A percentile compares a stretch with the other conserved stretches of the same genome.
These are phyloP conservation scores for Meliscaeva auricollis DNA, from an alignment of 2,888 invertebrate species.

Conservation along the genomic window DNA sequence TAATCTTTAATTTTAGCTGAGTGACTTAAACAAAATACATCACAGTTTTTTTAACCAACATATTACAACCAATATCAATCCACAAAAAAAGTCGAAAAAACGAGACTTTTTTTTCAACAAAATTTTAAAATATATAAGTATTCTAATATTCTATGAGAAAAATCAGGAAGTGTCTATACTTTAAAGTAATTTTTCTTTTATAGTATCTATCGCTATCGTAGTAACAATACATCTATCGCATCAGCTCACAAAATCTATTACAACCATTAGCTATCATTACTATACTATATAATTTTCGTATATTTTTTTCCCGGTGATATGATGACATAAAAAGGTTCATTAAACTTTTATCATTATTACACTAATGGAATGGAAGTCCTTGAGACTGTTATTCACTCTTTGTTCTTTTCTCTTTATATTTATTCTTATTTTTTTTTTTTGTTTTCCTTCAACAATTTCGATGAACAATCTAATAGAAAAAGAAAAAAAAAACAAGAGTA, in stretches of 20 bases:
- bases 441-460: conserved; percentile 9
- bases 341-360: conserved; percentile 41
- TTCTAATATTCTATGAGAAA: too few species aligned
- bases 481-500: conserved; percentile 1
- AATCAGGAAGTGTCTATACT: too few species aligned
- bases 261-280: not conserved
- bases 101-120: too few species aligned
- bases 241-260: not conserved
- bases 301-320: not conserved
- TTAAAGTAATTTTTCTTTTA: too few species aligned
- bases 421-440: not conserved
- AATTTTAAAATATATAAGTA: too few species aligned
- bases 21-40: too few species aligned
- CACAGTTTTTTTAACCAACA: too few species aligned
- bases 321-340: conserved; percentile 46
- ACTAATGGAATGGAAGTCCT: conserved; percentile 52
- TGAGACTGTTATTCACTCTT: conserved; percentile 48
- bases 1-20: too few species aligned
- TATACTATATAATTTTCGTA: not conserved
- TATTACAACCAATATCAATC: too few species aligned
- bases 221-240: too few species aligned
- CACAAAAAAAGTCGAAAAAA: too few species aligned
- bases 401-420: not conserved
- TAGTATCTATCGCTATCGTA: too few species aligned
- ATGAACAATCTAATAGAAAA: conserved; percentile 7